A percentile compares a stretch with the other conserved stretches of the same genome.
phyloP scores from a whole-genome alignment of 2,888 invertebrate genomes.

The Hirudinaria manillensis region DNA sequence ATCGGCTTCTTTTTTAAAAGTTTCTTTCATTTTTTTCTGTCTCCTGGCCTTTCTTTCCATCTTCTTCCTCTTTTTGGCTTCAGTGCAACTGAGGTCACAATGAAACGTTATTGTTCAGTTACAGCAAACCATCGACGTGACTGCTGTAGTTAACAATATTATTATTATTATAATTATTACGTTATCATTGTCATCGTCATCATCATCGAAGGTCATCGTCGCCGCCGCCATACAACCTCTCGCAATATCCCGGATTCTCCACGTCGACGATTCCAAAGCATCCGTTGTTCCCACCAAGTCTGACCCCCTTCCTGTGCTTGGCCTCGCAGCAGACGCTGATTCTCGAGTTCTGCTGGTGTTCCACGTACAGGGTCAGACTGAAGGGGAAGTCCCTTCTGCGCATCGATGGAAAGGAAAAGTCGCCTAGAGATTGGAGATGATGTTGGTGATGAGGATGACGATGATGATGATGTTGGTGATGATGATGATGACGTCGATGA shows the following conservation, averaged over 20 bases:
- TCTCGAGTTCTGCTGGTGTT: slow-evolving; percentile 52
- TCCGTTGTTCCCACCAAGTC: slow-evolving; percentile 53
- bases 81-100: slow-evolving; percentile 10
- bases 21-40: slow-evolving; percentile 12
- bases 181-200: too few species aligned
- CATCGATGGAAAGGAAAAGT: slow-evolving; percentile 53
- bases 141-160: too few species aligned
- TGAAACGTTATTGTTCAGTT: too few species aligned
- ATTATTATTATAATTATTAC: too few species aligned
- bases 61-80: slow-evolving; percentile 11
- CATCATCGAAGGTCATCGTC: too few species aligned
- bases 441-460: background rate
- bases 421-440: slow-evolving; percentile 42
- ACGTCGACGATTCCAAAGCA: slow-evolving; percentile 53
- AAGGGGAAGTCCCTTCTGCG: slow-evolving; percentile 55
- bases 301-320: slow-evolving; percentile 50
- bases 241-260: slow-evolving; percentile 43
- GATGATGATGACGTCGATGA: background rate
- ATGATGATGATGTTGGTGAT: background rate
- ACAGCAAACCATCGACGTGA: too few species aligned
- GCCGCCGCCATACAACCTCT: slow-evolving; percentile 33
- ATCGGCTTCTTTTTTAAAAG: background rate
- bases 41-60: background rate
- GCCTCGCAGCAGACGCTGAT: slow-evolving; percentile 56
- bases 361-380: slow-evolving; percentile 54